Evolutionary conservation across 2,113 vertebrate species (phyloP).

Genomic region (Hemicordylus capensis): DNA sequence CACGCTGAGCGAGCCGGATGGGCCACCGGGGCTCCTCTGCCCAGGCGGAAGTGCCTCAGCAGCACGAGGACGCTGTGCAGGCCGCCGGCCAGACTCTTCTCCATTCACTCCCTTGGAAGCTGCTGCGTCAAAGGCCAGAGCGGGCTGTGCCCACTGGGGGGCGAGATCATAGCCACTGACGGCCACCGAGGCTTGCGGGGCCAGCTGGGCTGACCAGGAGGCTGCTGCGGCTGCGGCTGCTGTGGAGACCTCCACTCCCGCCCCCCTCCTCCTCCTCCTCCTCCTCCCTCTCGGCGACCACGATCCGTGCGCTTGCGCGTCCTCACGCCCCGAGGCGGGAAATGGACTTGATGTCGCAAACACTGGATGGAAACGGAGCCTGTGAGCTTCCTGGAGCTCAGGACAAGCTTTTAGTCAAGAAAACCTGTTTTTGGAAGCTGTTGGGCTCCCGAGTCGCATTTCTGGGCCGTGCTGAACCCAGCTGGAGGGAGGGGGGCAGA

Average conservation of each 20-base stretch:
- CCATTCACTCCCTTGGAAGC: neutral
- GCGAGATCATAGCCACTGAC: neutral
- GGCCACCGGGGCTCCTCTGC: neutral
- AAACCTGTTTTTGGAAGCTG: conserved; percentile 8
- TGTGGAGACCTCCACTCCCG: neutral
- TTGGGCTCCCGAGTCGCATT: neutral
- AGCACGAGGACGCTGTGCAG: neutral
- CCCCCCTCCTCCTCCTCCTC: too few relatives aligned
- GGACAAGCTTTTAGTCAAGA: conserved; percentile 41
- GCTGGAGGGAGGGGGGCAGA: neutral
- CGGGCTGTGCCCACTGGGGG: too few relatives aligned
- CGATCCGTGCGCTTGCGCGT: neutral
- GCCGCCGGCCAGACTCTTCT: too few relatives aligned
- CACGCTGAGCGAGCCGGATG: neutral
- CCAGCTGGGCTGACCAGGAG: neutral
- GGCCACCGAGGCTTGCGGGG: neutral
- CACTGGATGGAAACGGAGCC: conserved; percentile 10
- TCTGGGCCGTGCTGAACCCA: neutral
- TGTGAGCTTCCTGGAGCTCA: conserved; percentile 22
- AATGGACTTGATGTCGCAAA: neutral
- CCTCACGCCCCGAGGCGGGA: neutral
- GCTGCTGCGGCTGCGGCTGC: neutral
- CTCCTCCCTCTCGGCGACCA: too few relatives aligned
- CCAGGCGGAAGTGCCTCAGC: rapidly evolving
- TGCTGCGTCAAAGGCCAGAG: neutral